phyloP scores from a whole-genome alignment of 2,888 invertebrate species.

The Watsonalla cultraria region DNA sequence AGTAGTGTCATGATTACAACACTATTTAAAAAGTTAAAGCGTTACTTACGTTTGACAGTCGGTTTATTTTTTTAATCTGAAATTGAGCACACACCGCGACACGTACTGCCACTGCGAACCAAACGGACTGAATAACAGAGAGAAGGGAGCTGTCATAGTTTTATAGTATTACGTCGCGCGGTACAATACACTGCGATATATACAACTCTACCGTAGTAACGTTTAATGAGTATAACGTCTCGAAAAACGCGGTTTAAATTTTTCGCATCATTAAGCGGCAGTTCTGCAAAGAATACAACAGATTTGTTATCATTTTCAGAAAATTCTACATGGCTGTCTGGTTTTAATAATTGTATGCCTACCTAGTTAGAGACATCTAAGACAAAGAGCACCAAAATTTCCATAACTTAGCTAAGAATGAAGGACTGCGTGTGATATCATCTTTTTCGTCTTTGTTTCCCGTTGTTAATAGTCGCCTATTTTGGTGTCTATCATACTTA shows the following conservation, averaged over 20 bases:
- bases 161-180: conserved; percentile 31
- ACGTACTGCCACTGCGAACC: conserved; percentile 31
- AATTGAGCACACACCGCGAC: conserved; percentile 24
- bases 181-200: conserved; percentile 40
- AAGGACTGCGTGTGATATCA: too few relatives aligned
- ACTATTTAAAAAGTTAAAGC: conserved; percentile 13
- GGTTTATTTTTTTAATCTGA: conserved; percentile 19
- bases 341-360: too few relatives aligned
- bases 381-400: too few relatives aligned
- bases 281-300: too few relatives aligned
- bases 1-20: neutral
- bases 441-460: too few relatives aligned
- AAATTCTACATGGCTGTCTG: too few relatives aligned
- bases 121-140: conserved; percentile 38
- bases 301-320: too few relatives aligned
- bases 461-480: too few relatives aligned
- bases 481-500: too few relatives aligned
- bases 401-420: too few relatives aligned
- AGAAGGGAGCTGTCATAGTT: conserved; percentile 46
- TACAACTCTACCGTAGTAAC: conserved; percentile 23
- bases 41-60: conserved; percentile 40
- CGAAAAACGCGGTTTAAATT: neutral
- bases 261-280: too few relatives aligned
- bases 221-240: conserved; percentile 1
- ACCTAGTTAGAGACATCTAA: too few relatives aligned